phyloP scores from a whole-genome alignment of 2,113 vertebrate species.

The Chamaea fasciata region DNA sequence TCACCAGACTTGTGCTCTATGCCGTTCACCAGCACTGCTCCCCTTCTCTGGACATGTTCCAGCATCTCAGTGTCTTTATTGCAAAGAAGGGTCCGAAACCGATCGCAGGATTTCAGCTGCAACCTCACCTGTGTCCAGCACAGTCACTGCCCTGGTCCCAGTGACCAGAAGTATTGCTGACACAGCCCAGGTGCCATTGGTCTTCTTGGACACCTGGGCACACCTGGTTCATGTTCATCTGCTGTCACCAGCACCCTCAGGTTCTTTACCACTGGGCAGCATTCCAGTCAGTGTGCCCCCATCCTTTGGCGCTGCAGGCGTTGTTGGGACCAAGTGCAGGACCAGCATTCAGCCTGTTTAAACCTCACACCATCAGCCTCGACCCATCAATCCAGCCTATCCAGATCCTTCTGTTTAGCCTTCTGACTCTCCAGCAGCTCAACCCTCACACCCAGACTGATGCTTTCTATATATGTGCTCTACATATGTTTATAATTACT shows the following conservation, averaged over 20 bases:
- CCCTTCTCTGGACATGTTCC: rapidly evolving
- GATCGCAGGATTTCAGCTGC: rapidly evolving
- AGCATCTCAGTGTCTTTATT: background rate
- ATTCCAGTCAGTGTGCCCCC: background rate
- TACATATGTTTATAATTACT: background rate
- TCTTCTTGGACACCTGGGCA: background rate
- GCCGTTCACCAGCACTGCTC: rapidly evolving
- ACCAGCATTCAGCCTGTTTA: rapidly evolving
- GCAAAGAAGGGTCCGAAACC: background rate
- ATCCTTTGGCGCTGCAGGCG: background rate
- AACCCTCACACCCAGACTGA: background rate
- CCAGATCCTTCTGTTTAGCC: background rate
- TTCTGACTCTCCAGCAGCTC: background rate
- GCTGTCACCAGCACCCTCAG: rapidly evolving
- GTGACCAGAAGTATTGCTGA: background rate
- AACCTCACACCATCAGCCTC: rapidly evolving
- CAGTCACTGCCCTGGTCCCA: rapidly evolving
- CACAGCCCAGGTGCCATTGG: background rate
- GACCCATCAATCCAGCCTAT: rapidly evolving
- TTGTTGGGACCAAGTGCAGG: background rate
- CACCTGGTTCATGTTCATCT: rapidly evolving
- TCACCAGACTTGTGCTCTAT: background rate
- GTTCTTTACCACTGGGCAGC: rapidly evolving
- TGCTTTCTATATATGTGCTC: background rate
- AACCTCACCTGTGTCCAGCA: rapidly evolving